Evolutionary conservation across 2,888 invertebrate species (phyloP).

Genomic region (Macrophya alboannulata): DNA sequence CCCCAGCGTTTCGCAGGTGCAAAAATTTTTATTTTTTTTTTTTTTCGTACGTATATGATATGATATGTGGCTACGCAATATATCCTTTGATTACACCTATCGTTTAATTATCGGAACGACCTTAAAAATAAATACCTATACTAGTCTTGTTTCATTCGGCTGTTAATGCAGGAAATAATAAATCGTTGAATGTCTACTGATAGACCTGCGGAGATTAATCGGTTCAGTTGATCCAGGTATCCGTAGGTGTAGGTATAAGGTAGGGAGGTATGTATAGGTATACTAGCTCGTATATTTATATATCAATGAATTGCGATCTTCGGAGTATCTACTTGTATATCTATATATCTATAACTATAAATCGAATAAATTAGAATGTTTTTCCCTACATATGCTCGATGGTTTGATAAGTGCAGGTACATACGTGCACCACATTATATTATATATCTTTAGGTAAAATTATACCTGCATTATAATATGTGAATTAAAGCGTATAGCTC

Average conservation of each 20-base stretch:
- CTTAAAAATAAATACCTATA: neutral
- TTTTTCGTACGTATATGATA: too few species aligned
- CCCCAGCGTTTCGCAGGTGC: too few species aligned
- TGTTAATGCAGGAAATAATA: conserved; percentile 32
- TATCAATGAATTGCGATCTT: neutral
- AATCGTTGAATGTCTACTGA: conserved; percentile 29
- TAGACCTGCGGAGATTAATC: conserved; percentile 30
- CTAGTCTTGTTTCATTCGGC: neutral
- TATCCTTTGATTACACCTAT: neutral
- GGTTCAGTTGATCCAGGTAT: neutral
- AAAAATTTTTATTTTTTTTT: too few species aligned
- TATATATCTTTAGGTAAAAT: too few species aligned
- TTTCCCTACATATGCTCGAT: neutral
- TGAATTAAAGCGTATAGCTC: neutral
- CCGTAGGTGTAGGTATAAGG: conserved; percentile 28
- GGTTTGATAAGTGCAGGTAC: neutral
- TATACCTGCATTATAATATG: neutral
- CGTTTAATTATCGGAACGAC: neutral
- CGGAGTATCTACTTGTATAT: neutral
- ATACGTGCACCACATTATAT: neutral
- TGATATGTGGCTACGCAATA: too few species aligned
- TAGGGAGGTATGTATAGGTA: neutral
- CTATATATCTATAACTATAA: too few species aligned
- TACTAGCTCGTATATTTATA: neutral
- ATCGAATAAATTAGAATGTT: conserved; percentile 42